Percentiles rank a stretch among this genome's conserved stretches.
These are phyloP conservation scores for Podarcis muralis DNA, from an alignment of 2,113 vertebrate species.

Conservation along the genomic window DNA sequence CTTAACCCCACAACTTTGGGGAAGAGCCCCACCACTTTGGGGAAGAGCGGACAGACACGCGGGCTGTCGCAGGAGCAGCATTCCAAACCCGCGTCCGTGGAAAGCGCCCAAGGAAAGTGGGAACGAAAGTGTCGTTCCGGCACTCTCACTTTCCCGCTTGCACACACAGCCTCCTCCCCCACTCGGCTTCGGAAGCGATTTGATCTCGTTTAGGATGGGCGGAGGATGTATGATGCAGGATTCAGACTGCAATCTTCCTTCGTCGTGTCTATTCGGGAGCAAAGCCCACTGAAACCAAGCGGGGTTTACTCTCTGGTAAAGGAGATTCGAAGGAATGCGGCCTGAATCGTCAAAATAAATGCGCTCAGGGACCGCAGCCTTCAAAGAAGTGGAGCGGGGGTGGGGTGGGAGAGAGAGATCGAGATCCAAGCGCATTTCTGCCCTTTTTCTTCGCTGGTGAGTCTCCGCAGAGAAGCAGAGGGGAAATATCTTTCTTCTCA, in stretches of 20 bases:
- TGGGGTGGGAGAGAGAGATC: background rate
- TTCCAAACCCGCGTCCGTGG: no score
- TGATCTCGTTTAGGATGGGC: background rate
- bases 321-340: no score
- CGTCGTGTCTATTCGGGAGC: background rate
- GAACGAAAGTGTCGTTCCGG: background rate
- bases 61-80: background rate
- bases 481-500: slow-evolving; percentile 52
- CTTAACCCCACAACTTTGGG: background rate
- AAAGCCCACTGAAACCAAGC: background rate
- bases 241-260: background rate
- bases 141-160: background rate
- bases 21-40: background rate
- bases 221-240: no score
- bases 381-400: background rate
- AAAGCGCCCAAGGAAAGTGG: background rate
- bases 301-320: no score
- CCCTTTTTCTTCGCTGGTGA: background rate
- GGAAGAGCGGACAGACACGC: no score
- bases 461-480: background rate
- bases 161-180: background rate
- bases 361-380: background rate
- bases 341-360: background rate
- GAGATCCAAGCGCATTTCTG: background rate
- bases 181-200: background rate